Percentiles rank a stretch among this genome's conserved stretches.
Conservation (phyloP, 1,140 invertebrate species). For the Hesperophylax magnus region DNA sequence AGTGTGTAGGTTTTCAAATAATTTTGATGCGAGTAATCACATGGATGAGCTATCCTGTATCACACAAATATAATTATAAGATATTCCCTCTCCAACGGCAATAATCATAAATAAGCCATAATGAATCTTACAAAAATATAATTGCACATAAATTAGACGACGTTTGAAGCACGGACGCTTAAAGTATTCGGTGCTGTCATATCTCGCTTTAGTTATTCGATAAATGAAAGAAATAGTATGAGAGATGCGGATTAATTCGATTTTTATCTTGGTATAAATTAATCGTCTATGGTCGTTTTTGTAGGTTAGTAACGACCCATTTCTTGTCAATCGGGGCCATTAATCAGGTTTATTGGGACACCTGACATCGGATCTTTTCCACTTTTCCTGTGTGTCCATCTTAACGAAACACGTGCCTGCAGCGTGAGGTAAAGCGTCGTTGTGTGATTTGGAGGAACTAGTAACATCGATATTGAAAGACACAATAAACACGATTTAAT, state of each 20-base stretch:
- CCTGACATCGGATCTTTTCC: not conserved
- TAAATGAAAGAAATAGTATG: slow-evolving; percentile 25
- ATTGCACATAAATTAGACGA: slow-evolving; percentile 7
- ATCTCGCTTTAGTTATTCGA: slow-evolving; percentile 7
- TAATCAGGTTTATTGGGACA: slow-evolving; percentile 25
- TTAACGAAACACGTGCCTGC: too few relatives aligned
- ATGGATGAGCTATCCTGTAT: too few relatives aligned
- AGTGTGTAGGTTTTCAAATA: too few relatives aligned
- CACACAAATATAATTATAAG: too few relatives aligned
- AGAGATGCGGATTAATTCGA: not conserved
- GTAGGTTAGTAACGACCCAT: not conserved
- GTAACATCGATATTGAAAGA: too few relatives aligned
- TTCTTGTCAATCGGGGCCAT: slow-evolving; percentile 12
- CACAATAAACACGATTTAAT: too few relatives aligned
- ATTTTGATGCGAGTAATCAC: too few relatives aligned
- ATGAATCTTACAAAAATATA: slow-evolving; percentile 28
- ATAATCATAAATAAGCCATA: slow-evolving; percentile 19
- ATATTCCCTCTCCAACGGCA: too few relatives aligned
- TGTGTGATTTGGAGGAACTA: too few relatives aligned
- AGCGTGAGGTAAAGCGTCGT: too few relatives aligned
- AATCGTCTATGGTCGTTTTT: slow-evolving; percentile 17
- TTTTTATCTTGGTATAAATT: slow-evolving; percentile 16
- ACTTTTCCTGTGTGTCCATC: not conserved
- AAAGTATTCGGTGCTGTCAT: slow-evolving; percentile 13
- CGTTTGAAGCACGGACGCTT: slow-evolving; percentile 5